These are phyloP conservation scores for Lordiphosa collinella DNA, from an alignment of 1,140 invertebrate species.

Conservation along the genomic window DNA sequence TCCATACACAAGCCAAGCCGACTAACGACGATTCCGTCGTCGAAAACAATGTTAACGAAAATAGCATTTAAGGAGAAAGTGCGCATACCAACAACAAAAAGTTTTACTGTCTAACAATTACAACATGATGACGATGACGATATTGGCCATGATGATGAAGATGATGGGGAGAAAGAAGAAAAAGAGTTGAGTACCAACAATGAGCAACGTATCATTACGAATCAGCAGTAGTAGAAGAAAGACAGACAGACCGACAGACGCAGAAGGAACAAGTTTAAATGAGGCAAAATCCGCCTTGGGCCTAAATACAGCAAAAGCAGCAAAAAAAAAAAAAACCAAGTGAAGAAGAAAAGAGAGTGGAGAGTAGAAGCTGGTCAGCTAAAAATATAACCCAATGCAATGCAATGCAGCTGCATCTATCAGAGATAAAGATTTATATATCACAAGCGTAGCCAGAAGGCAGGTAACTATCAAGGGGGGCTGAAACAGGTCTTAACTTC, in stretches of 20 bases:
- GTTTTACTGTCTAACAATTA: slow-evolving; percentile 70
- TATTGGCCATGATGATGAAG: slow-evolving; percentile 24
- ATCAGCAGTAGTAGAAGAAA: slow-evolving; percentile 32
- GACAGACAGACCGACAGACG: slow-evolving; percentile 11
- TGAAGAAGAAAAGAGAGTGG: slow-evolving; percentile 34
- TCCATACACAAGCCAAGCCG: slow-evolving; percentile 30
- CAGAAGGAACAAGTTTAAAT: slow-evolving; percentile 64
- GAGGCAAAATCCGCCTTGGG: slow-evolving; percentile 63
- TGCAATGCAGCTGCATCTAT: slow-evolving; percentile 38
- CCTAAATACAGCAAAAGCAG: slow-evolving; percentile 16
- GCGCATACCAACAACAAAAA: slow-evolving; percentile 61
- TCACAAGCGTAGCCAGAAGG: neutral
- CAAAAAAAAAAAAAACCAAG: slow-evolving; percentile 7
- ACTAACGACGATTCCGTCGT: slow-evolving; percentile 19
- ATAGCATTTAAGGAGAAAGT: slow-evolving; percentile 74
- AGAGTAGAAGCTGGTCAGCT: slow-evolving; percentile 30
- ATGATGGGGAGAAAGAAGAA: slow-evolving; percentile 38
- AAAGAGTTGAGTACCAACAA: slow-evolving; percentile 9
- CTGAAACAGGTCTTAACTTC: no score
- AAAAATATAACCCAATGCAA: slow-evolving; percentile 39
- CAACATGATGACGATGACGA: slow-evolving; percentile 43
- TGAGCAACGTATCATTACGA: slow-evolving; percentile 46
- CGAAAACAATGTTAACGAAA: slow-evolving; percentile 68
- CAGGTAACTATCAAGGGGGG: neutral
- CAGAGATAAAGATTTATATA: slow-evolving; percentile 34